Evolutionary conservation across 1,140 invertebrate species (phyloP).

Genomic region (Heliconius melpomene): DNA sequence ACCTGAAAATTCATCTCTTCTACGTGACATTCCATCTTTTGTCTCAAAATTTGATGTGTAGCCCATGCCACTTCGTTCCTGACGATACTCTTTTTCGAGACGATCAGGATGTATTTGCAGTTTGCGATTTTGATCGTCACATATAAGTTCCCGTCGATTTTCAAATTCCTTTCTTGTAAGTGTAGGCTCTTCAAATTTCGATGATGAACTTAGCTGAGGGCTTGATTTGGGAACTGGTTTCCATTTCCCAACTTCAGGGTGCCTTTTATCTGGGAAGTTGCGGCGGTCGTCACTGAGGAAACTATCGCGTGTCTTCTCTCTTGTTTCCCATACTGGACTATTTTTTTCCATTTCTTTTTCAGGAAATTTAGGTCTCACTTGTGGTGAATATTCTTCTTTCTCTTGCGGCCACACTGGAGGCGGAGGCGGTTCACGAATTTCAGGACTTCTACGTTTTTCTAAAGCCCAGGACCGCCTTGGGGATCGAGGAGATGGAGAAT

Average conservation of each 20-base stretch:
- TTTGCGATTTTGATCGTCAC: constrained; percentile 40
- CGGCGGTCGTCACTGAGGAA: constrained; percentile 18
- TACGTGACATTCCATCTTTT: constrained; percentile 29
- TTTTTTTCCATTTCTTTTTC: constrained; percentile 38
- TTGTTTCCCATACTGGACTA: constrained; percentile 35
- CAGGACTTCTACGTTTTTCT: constrained; percentile 66
- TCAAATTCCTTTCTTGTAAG: constrained; percentile 40
- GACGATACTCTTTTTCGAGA: constrained; percentile 34
- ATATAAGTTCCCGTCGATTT: constrained; percentile 31
- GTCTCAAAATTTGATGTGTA: constrained; percentile 32
- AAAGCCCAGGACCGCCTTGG: constrained; percentile 69
- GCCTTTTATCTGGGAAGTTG: constrained; percentile 36
- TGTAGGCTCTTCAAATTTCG: constrained; percentile 21
- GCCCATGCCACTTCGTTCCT: constrained; percentile 37
- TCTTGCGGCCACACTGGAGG: constrained; percentile 64
- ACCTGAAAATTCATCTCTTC: constrained; percentile 44
- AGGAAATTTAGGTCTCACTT: constrained; percentile 36
- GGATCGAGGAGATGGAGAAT: constrained; percentile 63
- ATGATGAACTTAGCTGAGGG: constrained; percentile 24
- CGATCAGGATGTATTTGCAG: constrained; percentile 34
- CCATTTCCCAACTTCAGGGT: constrained; percentile 24
- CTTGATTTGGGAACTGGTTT: constrained; percentile 31
- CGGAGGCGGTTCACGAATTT: constrained; percentile 55
- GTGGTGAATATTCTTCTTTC: constrained; percentile 33
- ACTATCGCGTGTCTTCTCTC: constrained; percentile 37